Evolutionary conservation across 2,888 invertebrate genomes (phyloP).

Genomic region (Drosophila anceps): DNA sequence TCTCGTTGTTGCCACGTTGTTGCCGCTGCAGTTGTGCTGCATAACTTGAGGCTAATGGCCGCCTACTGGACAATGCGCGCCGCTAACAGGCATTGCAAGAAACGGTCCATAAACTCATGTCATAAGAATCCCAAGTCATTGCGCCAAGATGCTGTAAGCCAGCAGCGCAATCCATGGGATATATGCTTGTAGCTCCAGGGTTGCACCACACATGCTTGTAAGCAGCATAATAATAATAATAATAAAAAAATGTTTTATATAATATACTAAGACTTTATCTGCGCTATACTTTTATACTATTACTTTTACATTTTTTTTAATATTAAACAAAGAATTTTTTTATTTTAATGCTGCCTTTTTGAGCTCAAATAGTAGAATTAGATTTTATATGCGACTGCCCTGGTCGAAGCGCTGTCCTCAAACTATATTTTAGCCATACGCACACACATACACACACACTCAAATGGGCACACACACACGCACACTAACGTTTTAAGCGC

Average conservation of each 20-base stretch:
- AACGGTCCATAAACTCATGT: slow-evolving; percentile 59
- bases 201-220: background rate
- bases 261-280: background rate
- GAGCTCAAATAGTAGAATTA: background rate
- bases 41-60: slow-evolving; percentile 72
- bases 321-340: background rate
- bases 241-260: background rate
- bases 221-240: background rate
- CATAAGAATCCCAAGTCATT: slow-evolving; percentile 48
- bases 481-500: slow-evolving; percentile 61
- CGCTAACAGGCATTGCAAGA: slow-evolving; percentile 42
- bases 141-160: slow-evolving; percentile 7
- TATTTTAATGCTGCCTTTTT: background rate
- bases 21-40: slow-evolving; percentile 59
- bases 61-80: slow-evolving; percentile 53
- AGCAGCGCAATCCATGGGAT: slow-evolving; percentile 19
- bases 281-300: background rate
- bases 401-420: slow-evolving; percentile 11
- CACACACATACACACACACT: slow-evolving; percentile 2
- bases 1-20: slow-evolving; percentile 10
- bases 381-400: slow-evolving; percentile 1
- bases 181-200: slow-evolving; percentile 16
- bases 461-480: slow-evolving; percentile 7
- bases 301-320: background rate
- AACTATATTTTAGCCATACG: slow-evolving; percentile 1